Conservation (phyloP, 2,888 invertebrate species). For the Opisthograptis luteolata region DNA sequence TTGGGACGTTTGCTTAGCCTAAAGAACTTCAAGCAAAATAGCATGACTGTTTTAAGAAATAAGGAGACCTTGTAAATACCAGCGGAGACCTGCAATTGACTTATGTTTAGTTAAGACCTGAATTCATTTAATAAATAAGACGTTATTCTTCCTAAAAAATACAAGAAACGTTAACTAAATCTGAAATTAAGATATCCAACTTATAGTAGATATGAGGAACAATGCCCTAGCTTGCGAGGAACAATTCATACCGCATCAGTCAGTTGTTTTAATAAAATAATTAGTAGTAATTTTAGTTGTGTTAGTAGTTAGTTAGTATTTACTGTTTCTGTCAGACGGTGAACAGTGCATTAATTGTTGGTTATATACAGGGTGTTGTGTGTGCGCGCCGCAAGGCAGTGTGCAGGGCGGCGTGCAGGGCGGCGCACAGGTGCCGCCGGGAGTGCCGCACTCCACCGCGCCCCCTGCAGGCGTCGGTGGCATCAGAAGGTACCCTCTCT, state of each 20-base stretch:
- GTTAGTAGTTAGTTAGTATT: neutral
- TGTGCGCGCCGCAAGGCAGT: slow-evolving; percentile 85
- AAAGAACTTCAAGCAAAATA: neutral
- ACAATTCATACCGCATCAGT: too few relatives aligned
- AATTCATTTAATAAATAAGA: too few relatives aligned
- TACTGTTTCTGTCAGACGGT: neutral
- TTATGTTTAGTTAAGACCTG: too few relatives aligned
- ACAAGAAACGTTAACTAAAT: too few relatives aligned
- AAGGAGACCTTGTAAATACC: too few relatives aligned
- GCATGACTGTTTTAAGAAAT: neutral
- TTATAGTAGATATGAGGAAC: too few relatives aligned
- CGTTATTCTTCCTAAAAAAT: too few relatives aligned
- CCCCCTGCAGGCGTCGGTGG: slow-evolving; percentile 85
- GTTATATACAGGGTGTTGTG: slow-evolving; percentile 74
- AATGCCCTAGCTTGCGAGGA: too few relatives aligned
- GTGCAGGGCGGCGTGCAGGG: slow-evolving; percentile 81
- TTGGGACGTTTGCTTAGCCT: neutral
- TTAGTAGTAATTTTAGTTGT: too few relatives aligned
- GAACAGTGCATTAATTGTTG: neutral
- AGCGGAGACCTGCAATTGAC: too few relatives aligned
- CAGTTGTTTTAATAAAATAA: too few relatives aligned
- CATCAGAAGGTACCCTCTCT: slow-evolving; percentile 74
- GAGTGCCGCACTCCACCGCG: slow-evolving; percentile 79
- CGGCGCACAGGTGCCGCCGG: slow-evolving; percentile 80
- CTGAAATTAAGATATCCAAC: too few relatives aligned